phyloP scores from a whole-genome alignment of 1,140 invertebrate species.

The Akabosia matsudoensis region DNA sequence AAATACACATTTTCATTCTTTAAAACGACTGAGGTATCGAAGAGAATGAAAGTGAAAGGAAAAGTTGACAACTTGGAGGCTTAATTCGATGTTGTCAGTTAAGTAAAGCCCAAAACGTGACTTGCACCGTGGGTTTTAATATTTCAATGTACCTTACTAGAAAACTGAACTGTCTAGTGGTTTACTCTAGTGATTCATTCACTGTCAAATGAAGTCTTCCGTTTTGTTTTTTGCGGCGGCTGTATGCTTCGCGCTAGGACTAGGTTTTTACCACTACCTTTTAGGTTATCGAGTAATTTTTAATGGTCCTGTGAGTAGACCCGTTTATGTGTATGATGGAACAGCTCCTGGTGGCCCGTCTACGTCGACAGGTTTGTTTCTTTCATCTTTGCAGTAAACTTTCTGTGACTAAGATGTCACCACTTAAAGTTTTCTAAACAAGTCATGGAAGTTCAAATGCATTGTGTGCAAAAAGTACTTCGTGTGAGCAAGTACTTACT shows the following conservation, averaged over 20 bases:
- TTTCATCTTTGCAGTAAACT: neutral
- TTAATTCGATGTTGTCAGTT: no score
- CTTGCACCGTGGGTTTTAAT: no score
- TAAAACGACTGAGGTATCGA: no score
- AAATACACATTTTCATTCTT: no score
- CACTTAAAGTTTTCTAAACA: no score
- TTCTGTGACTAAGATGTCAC: no score
- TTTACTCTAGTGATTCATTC: neutral
- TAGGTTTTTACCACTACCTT: conserved; percentile 11
- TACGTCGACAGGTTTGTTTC: neutral
- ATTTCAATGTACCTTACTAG: conserved; percentile 8
- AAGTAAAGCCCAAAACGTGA: no score
- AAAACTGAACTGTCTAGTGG: neutral
- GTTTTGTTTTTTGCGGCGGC: conserved; percentile 1
- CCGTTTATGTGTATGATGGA: conserved; percentile 4
- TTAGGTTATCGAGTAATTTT: conserved; percentile 7
- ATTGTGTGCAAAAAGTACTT: no score
- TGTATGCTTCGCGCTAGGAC: neutral
- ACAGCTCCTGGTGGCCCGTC: neutral
- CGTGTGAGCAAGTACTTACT: no score
- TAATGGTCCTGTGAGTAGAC: neutral
- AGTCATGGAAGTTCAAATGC: no score
- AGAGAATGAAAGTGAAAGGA: no score
- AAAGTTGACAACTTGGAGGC: no score
- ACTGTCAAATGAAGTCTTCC: conserved; percentile 21